phyloP scores from a whole-genome alignment of 1,140 invertebrate genomes.

The Eupristina koningsbergeri region DNA sequence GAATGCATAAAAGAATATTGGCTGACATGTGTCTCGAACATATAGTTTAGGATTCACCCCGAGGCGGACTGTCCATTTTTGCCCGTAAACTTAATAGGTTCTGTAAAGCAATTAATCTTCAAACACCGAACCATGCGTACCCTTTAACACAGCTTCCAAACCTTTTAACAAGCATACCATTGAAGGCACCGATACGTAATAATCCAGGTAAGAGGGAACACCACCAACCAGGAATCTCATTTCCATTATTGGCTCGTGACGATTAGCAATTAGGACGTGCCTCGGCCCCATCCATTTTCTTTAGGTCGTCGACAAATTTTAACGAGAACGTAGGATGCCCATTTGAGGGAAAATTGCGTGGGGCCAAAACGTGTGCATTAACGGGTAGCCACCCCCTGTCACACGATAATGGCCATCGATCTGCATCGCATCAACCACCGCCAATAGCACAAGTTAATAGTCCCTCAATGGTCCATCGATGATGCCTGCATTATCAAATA shows the following conservation, averaged over 20 bases:
- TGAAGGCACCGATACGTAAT: too few relatives aligned
- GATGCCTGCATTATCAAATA: neutral
- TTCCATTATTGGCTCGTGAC: neutral
- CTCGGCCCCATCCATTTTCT: neutral
- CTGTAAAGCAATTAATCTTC: neutral
- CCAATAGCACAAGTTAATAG: slow-evolving; percentile 53
- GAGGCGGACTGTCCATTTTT: neutral
- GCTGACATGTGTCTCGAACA: too few relatives aligned
- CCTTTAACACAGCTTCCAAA: too few relatives aligned
- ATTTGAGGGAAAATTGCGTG: neutral
- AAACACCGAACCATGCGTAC: too few relatives aligned
- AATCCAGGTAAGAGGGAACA: too few relatives aligned
- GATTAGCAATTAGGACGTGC: neutral
- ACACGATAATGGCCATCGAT: slow-evolving; percentile 65
- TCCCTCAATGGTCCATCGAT: slow-evolving; percentile 26
- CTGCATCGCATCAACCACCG: slow-evolving; percentile 47
- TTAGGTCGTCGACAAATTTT: neutral
- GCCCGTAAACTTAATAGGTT: neutral
- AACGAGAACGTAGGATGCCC: neutral
- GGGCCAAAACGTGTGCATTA: slow-evolving; percentile 60
- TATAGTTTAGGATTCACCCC: too few relatives aligned
- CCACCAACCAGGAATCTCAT: neutral
- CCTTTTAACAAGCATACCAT: too few relatives aligned
- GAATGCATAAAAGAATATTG: too few relatives aligned
- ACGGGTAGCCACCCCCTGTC: slow-evolving; percentile 58